Base-by-base conservation (phyloP, 2,113 vertebrate genomes). In the Xiphorhynchus elegans region DNA sequence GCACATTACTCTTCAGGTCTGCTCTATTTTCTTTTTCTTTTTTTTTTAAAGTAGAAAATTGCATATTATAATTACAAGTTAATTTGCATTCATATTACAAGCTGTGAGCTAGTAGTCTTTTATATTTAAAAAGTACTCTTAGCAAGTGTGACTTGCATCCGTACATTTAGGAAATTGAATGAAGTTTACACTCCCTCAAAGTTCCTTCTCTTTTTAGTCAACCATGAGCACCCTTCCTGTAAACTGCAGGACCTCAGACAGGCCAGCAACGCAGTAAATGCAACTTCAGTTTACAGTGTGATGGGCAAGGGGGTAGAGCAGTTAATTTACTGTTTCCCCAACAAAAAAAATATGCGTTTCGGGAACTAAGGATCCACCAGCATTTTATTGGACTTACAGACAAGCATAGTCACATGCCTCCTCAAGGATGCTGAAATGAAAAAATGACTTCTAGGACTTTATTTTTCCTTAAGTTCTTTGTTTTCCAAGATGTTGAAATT, bases 71-170 rank as follows among this genome's bases (percentile, higher is more conserved):
- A 98, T 98, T 98, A 98, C 96, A 98, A 97, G 96, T 98, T 98
- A 94, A 98, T 98, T 98, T 98, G 97, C 98, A 98, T 98, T 98
- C 98, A 96, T 98, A 98, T 97, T 98, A 98, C 97, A 98, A 96
- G 96, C 96, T 97, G 96, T 90, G 97, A 97, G 92, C 97, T 97
- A 97, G 97, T 84, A 96, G 87, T 97, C 95, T 97, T 98, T 97
- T 98, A 97, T 97, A 97, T 95, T 96, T 97, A 70, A 95, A 97
- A 98, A 97, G 96, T 97, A 97, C 75, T 96, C 95, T 92, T 96
- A 94, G 89, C 77, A 97, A 97, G 90, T 97, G 62, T 98, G 97
- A 97, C 96, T 98, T 96, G 96, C 95, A 97, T 97, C 95, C 90
- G 85, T 95, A 90, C 92, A 91, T 97, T 98, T 96, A 44, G 37